Percentiles rank a stretch among this genome's conserved stretches.
These are phyloP conservation scores for Onychorhynchus coronatus DNA, from an alignment of 2,113 vertebrate genomes.

Conservation along the genomic window DNA sequence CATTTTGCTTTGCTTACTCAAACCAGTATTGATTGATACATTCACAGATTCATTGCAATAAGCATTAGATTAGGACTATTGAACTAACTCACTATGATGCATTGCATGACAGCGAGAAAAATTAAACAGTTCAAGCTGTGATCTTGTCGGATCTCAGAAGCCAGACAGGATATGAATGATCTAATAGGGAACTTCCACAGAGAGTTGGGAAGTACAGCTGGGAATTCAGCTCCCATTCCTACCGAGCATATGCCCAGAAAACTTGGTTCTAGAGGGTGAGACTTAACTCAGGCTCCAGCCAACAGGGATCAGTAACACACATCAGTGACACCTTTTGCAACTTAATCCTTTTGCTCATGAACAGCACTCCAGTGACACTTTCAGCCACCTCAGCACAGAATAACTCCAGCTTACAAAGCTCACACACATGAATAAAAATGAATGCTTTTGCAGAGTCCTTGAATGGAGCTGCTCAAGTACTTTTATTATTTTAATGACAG, in stretches of 20 bases:
- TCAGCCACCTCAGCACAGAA: not conserved
- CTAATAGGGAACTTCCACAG: not conserved
- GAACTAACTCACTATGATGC: constrained; percentile 12
- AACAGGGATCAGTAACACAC: accelerated
- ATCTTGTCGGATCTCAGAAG: not conserved
- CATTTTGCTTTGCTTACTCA: not conserved
- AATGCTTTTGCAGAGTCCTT: not conserved
- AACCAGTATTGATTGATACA: constrained; percentile 28
- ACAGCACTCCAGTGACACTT: not conserved
- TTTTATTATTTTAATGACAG: not conserved
- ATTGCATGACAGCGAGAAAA: not conserved
- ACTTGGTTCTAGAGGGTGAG: not conserved
- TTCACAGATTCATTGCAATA: not conserved
- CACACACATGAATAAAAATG: not conserved
- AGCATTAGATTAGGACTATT: not conserved
- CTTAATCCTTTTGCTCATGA: not conserved
- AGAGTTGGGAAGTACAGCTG: not conserved
- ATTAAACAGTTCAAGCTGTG: not conserved
- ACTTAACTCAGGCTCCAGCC: not conserved
- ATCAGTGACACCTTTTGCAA: not conserved
- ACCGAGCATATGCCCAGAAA: not conserved
- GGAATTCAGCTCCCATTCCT: not conserved
- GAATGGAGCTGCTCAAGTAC: not conserved
- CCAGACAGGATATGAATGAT: not conserved
- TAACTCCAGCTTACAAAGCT: not conserved